phyloP scores from a whole-genome alignment of 1,140 invertebrate species.

The Pectinophora gossypiella region DNA sequence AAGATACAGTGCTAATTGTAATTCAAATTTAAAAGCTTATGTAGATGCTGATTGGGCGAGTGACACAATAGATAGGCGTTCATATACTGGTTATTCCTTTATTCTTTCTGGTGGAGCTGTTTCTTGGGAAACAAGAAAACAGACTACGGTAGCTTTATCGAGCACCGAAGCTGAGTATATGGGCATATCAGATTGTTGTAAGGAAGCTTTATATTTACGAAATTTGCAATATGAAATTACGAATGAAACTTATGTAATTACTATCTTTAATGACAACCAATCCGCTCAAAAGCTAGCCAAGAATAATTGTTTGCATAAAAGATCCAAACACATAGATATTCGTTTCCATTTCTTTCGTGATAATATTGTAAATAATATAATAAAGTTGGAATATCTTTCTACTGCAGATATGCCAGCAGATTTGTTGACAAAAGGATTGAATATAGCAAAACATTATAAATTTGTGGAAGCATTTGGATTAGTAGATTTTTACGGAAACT shows the following conservation, averaged over 20 bases:
- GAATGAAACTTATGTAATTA: neutral
- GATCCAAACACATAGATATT: slow-evolving; percentile 9
- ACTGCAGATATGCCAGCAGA: slow-evolving; percentile 16
- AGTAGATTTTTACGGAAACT: too few species aligned
- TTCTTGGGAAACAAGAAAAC: slow-evolving; percentile 23
- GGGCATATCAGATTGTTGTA: neutral
- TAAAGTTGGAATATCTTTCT: slow-evolving; percentile 9
- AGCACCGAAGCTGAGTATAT: slow-evolving; percentile 2
- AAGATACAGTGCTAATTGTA: slow-evolving; percentile 14
- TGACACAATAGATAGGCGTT: slow-evolving; percentile 42
- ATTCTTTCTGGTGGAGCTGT: slow-evolving; percentile 29
- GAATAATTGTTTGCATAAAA: slow-evolving; percentile 13
- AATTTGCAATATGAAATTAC: neutral
- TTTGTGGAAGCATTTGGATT: too few species aligned
- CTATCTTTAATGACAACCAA: slow-evolving; percentile 19
- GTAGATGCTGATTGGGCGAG: slow-evolving; percentile 61
- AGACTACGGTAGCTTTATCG: slow-evolving; percentile 18
- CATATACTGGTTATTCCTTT: slow-evolving; percentile 51
- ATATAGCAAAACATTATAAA: slow-evolving; percentile 11
- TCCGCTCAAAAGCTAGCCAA: slow-evolving; percentile 15
- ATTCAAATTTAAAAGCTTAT: slow-evolving; percentile 37
- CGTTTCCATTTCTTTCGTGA: slow-evolving; percentile 7
- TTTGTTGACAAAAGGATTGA: slow-evolving; percentile 14
- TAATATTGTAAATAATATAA: slow-evolving; percentile 2
- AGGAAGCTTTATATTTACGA: slow-evolving; percentile 7